These are phyloP conservation scores for Saccostrea glomerata DNA, from an alignment of 1,140 invertebrate genomes.

Conservation along the genomic window DNA sequence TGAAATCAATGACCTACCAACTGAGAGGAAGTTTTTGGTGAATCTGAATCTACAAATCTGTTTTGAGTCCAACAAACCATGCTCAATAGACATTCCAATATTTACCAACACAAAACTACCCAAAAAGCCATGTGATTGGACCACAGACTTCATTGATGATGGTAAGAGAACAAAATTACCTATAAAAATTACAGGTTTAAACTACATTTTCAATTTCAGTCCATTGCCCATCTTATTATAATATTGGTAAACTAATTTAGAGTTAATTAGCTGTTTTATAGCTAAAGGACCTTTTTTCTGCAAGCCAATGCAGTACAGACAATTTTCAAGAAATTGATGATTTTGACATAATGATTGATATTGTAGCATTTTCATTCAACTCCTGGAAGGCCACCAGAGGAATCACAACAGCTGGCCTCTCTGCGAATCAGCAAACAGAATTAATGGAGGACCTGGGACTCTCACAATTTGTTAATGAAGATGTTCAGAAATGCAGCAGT, in stretches of 20 bases:
- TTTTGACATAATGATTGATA: no score
- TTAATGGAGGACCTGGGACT: slow-evolving; percentile 53
- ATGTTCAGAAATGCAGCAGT: slow-evolving; percentile 19
- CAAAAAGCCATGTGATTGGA: slow-evolving; percentile 56
- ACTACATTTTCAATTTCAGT: no score
- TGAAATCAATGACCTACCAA: slow-evolving; percentile 49
- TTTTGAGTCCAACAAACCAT: slow-evolving; percentile 50
- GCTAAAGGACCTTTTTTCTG: no score
- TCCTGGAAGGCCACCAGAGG: neutral
- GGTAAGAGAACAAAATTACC: slow-evolving; percentile 17
- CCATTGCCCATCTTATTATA: no score
- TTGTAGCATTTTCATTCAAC: slow-evolving; percentile 9
- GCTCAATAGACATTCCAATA: slow-evolving; percentile 45
- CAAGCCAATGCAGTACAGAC: no score
- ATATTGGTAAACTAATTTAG: no score
- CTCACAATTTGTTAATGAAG: slow-evolving; percentile 46
- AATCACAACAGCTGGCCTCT: neutral
- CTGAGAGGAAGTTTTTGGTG: slow-evolving; percentile 49
- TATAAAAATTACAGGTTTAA: neutral
- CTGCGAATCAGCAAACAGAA: slow-evolving; percentile 39
- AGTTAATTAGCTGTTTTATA: no score
- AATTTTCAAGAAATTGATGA: no score
- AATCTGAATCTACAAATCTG: slow-evolving; percentile 54
- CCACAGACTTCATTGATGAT: slow-evolving; percentile 50
- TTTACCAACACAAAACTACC: slow-evolving; percentile 54